Evolutionary conservation across 2,888 invertebrate genomes (phyloP), one percentile per base, ranked within the genome.

Genomic region (Colostygia pectinataria): DNA sequence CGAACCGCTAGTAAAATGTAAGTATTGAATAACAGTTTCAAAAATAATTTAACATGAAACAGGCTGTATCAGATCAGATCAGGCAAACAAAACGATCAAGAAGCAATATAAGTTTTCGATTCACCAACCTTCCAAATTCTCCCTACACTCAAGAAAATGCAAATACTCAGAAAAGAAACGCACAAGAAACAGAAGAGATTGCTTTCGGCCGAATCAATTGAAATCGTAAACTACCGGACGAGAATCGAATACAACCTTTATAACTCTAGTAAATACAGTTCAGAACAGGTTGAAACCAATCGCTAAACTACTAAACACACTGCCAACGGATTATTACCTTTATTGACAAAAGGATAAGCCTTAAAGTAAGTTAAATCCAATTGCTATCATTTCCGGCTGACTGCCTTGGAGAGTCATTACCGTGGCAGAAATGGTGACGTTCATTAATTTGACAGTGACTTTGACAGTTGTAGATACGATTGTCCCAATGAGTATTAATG

Each of bases 381-480:
- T 41, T 47, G 57, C 74, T 85, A 84, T 85, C 83, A 77, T 71
- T 86, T 87, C 86, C 83, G 60, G 64, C 59, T 68, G 78, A 77
- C 51, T 80, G 77, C 61, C 39, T 71, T 64, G 57, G 63, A 67
- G 71, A 69, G 76, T 80, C 87, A 80, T 87, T 85, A 83, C 75
- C 66, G 68, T 66, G 68, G 71, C 60, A 57, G 49, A 41, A 42
- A 53, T 62, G 65, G 69, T 71, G 78, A 71, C 74, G 65, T 73
- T 77, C 78, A 81, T 84, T 83, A 78, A 77, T 79, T 82, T 82
- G 82, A 82, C 81, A 78, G 68, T 59, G 66, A 71, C 68, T 78
- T 78, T 78, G 79, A 80, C 80, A 83, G 72, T 74, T 65, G 66
- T 56, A 80, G 81, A 81, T 81, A 80, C 69, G 72, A 69, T 75